A percentile compares a stretch with the other conserved stretches of the same genome.
Conservation (phyloP, 2,888 invertebrate species). For the Euclidia mi region DNA sequence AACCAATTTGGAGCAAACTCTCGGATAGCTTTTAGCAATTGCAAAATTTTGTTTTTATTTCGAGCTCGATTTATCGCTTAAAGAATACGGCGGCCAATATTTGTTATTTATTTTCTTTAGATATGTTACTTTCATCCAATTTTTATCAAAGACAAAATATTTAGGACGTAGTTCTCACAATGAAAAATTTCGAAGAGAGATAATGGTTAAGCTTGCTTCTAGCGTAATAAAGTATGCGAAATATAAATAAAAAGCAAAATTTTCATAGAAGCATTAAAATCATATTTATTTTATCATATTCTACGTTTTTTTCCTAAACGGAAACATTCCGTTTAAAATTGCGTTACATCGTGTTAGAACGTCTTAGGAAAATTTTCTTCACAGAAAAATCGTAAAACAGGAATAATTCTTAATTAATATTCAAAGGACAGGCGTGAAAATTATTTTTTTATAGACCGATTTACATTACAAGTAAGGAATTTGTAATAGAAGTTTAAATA, state of each 20-base stretch:
- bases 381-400: slow-evolving; percentile 27
- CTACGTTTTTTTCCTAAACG: slow-evolving; percentile 9
- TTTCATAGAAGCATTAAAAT: not conserved
- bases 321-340: slow-evolving; percentile 32
- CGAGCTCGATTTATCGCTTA: slow-evolving; percentile 25
- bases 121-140: slow-evolving; percentile 4
- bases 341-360: slow-evolving; percentile 29
- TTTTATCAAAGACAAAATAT: not conserved
- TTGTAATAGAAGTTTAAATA: slow-evolving; percentile 35
- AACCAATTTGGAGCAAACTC: slow-evolving; percentile 75
- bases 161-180: not conserved
- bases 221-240: slow-evolving; percentile 21
- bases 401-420: slow-evolving; percentile 46
- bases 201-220: not conserved
- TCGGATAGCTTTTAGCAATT: slow-evolving; percentile 69
- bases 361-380: slow-evolving; percentile 24
- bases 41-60: slow-evolving; percentile 66
- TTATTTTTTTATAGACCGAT: slow-evolving; percentile 39
- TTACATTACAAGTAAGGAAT: slow-evolving; percentile 47
- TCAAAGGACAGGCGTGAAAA: slow-evolving; percentile 39
- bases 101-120: slow-evolving; percentile 3
- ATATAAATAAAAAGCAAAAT: slow-evolving; percentile 2
- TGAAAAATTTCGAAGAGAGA: not conserved
- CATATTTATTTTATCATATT: slow-evolving; percentile 1
- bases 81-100: slow-evolving; percentile 33